Base-by-base conservation (phyloP, 2,888 invertebrate genomes). In the Hirtodrosophila alboralis region DNA sequence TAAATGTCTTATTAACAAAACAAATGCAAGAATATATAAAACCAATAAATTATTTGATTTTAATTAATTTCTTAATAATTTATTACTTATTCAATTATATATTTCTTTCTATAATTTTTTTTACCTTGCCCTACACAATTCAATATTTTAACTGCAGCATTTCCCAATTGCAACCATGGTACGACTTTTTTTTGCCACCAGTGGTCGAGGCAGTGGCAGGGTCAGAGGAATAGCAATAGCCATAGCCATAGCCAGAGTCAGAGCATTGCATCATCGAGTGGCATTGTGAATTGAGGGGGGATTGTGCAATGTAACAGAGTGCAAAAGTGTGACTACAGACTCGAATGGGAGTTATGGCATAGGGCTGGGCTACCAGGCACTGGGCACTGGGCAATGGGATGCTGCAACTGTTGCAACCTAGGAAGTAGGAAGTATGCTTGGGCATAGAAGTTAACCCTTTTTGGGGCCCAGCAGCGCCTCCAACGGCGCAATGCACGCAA, bases 391-490 rank as follows among this genome's bases (percentile, higher is more conserved):
- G 23, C 51, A 31, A 10, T 38, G 43, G 51, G 45, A 47, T 60
- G 60, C 44, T 43, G 43, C 41, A 64, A 37, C 47, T 57, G 58
- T 47, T 18, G 27, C 62, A 78, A 79, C 71, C 76, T 70, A n/a
- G 83, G 83, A 79, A 83, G 79, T 83, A 79, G 79, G 79, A 79
- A 79, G 83, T 79, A n/a, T n/a, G 62, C 45, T 48, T 36, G 44
- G 41, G 36, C 57, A 57, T 56, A 56, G 75, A 57, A 43, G 26
- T 71, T 80, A 53, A 44, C 62, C 77, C 61, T 73, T 73, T n/a
- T 84, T 59, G 57, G 75, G 49, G 40, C 33, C 21, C 37, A 51
- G 33, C 64, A 30, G 45, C 40, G 49, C 34, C 37, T 38, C 31
- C 67, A 66, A 48, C 43, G 51, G 36, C 38, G 52, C 47, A 53